Percentiles rank a stretch among this genome's conserved stretches.
Evolutionary conservation across 1,140 invertebrate species (phyloP).

Genomic region (Drosophila varians): DNA sequence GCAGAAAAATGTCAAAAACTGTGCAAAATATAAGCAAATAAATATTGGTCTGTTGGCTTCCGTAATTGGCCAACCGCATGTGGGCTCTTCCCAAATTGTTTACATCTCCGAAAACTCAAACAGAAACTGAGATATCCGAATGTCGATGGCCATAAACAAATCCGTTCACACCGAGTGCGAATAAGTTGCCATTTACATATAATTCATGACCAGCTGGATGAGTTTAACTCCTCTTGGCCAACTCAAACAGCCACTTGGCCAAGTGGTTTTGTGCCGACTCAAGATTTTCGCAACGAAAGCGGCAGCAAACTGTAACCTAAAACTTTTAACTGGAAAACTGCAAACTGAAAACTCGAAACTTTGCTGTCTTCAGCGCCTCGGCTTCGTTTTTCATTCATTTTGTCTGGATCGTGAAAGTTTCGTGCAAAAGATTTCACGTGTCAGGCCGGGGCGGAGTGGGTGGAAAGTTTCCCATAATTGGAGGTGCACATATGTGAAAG

Average conservation of each 20-base stretch:
- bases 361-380: conserved; percentile 6
- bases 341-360: conserved; percentile 26
- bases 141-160: conserved; percentile 8
- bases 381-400: conserved; percentile 3
- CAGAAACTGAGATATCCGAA: background rate
- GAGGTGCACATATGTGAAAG: conserved; percentile 15
- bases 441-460: background rate
- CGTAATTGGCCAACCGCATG: conserved; percentile 20
- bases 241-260: conserved; percentile 30
- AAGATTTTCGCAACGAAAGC: conserved; percentile 10
- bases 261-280: conserved; percentile 37
- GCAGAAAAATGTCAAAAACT: conserved; percentile 16
- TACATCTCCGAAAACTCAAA: conserved; percentile 7
- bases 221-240: background rate
- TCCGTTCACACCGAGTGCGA: conserved; percentile 7
- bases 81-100: conserved; percentile 9
- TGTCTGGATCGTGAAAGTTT: conserved; percentile 23
- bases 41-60: conserved; percentile 26
- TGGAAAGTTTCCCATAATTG: conserved; percentile 34
- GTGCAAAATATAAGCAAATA: conserved; percentile 22
- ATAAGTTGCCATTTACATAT: conserved; percentile 28
- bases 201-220: conserved; percentile 22
- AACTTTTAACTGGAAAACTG: conserved; percentile 38
- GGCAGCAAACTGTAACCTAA: conserved; percentile 21
- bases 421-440: conserved; percentile 41